Percentiles rank a stretch among this genome's conserved stretches.
phyloP scores from a whole-genome alignment of 1,140 invertebrate genomes.

The Microplitis mediator region DNA sequence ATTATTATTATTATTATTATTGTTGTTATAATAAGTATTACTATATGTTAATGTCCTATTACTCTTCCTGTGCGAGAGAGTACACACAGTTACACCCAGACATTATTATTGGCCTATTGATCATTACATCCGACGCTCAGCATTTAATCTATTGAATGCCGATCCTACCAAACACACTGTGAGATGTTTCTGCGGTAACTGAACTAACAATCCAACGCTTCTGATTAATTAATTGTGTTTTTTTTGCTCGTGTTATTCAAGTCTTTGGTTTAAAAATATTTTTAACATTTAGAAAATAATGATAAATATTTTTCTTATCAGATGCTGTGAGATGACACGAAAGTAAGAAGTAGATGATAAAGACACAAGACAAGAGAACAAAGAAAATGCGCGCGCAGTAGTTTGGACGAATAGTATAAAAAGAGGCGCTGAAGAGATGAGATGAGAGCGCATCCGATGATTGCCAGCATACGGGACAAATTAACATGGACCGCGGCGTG shows the following conservation, averaged over 20 bases:
- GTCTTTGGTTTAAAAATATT: too few species aligned
- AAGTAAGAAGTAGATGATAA: too few species aligned
- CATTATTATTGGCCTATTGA: conserved; percentile 37
- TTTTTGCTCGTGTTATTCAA: background rate
- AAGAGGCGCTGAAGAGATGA: conserved; percentile 51
- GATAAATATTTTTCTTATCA: too few species aligned
- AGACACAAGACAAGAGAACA: too few species aligned
- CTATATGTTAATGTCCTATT: too few species aligned
- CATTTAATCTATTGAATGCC: conserved; percentile 28
- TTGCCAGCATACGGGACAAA: conserved; percentile 44
- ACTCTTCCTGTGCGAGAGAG: too few species aligned
- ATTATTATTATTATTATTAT: too few species aligned
- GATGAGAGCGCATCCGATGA: conserved; percentile 15
- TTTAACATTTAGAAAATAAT: too few species aligned
- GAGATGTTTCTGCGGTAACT: background rate
- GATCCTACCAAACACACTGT: conserved; percentile 4
- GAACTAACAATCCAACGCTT: conserved; percentile 8
- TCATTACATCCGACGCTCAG: conserved; percentile 21
- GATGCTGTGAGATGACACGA: too few species aligned
- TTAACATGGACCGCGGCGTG: conserved; percentile 48
- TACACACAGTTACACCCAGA: conserved; percentile 21
- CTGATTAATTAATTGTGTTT: background rate
- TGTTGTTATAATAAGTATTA: too few species aligned
- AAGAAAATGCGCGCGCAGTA: background rate
- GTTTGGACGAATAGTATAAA: conserved; percentile 38